Percentiles rank a stretch among this genome's conserved stretches.
phyloP scores from a whole-genome alignment of 2,797 vertebrate species.

The Alcedo quadribrachys region DNA sequence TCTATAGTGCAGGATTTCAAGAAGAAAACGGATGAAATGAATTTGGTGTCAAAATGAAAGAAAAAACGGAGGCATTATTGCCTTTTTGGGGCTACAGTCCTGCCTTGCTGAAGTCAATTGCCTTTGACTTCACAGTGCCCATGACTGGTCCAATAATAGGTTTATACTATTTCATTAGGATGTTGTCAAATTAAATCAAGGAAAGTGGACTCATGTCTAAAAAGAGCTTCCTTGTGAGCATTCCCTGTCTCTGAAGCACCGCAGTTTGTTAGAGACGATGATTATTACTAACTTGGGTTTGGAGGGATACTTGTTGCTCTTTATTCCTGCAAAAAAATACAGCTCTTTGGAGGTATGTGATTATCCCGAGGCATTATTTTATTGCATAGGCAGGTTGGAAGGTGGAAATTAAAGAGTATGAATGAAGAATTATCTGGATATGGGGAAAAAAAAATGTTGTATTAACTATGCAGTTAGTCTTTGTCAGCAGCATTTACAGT shows the following conservation, averaged over 20 bases:
- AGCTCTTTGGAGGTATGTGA: background rate
- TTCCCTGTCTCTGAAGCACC: background rate
- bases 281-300: background rate
- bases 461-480: conserved; percentile 14
- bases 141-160: background rate
- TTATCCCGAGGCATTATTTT: background rate
- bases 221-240: background rate
- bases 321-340: background rate
- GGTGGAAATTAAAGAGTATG: background rate
- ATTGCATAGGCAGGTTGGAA: conserved; percentile 6
- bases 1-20: background rate
- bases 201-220: background rate
- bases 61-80: background rate
- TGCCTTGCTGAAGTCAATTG: background rate
- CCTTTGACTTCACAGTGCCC: background rate
- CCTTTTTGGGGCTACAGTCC: background rate
- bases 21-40: background rate
- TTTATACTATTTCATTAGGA: conserved; percentile 29
- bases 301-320: background rate
- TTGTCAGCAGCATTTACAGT: background rate
- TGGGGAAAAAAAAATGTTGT: background rate
- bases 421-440: conserved; percentile 9
- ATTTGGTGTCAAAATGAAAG: background rate
- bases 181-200: background rate
- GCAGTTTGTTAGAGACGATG: background rate